Percentiles rank a stretch among this genome's conserved stretches.
Evolutionary conservation across 2,888 invertebrate species (phyloP).

Genomic region (Nudaria mundana): DNA sequence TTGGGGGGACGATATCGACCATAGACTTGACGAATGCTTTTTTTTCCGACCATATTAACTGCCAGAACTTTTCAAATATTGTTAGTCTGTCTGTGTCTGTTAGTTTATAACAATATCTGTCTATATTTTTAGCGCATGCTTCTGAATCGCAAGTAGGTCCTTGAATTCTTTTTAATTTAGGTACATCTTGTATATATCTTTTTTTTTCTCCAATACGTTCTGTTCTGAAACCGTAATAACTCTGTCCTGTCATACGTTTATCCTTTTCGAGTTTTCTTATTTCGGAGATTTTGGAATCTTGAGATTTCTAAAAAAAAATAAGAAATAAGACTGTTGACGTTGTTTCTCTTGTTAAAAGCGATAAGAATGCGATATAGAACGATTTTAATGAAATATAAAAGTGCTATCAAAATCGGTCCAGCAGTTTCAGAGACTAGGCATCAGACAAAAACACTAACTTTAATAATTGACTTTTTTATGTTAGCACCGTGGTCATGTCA

Average conservation of each 20-base stretch:
- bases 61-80: constrained; percentile 57
- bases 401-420: too few species aligned
- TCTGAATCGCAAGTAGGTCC: constrained; percentile 48
- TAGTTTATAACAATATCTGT: constrained; percentile 38
- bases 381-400: too few species aligned
- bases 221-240: constrained; percentile 55
- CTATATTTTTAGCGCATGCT: constrained; percentile 38
- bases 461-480: too few species aligned
- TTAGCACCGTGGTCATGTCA: too few species aligned
- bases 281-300: constrained; percentile 36
- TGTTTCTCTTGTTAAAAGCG: background rate
- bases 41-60: constrained; percentile 54
- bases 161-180: constrained; percentile 48
- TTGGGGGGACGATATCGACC: constrained; percentile 47
- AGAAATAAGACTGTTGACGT: too few species aligned
- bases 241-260: constrained; percentile 58
- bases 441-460: too few species aligned
- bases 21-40: constrained; percentile 43
- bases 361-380: background rate
- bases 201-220: constrained; percentile 28
- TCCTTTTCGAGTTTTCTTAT: constrained; percentile 47
- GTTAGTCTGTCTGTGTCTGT: constrained; percentile 35
- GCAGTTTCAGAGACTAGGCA: too few species aligned
- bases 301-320: constrained; percentile 28
- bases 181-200: constrained; percentile 57